Evolutionary conservation across 1,140 invertebrate genomes (phyloP).

Genomic region (Camponotus floridanus): DNA sequence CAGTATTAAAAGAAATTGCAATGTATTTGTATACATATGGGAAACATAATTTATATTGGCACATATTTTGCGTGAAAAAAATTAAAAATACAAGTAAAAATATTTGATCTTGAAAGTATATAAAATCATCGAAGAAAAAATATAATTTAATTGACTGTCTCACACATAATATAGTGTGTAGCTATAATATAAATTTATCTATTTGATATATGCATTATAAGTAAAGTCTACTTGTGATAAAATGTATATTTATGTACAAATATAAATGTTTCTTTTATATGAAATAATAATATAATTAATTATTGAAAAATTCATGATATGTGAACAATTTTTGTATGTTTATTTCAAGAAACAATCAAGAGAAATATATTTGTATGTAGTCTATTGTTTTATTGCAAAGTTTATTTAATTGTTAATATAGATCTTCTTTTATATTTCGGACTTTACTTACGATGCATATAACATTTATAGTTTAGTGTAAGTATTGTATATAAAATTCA

Average conservation of each 20-base stretch:
- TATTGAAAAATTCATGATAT: slow-evolving; percentile 15
- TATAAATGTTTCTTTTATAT: slow-evolving; percentile 28
- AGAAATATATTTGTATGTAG: not conserved
- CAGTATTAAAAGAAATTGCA: slow-evolving; percentile 42
- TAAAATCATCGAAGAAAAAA: slow-evolving; percentile 27
- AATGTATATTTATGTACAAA: slow-evolving; percentile 63
- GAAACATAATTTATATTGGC: slow-evolving; percentile 48
- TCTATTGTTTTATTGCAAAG: slow-evolving; percentile 17
- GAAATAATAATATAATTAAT: slow-evolving; percentile 11
- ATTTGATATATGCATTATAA: slow-evolving; percentile 56
- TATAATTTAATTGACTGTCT: slow-evolving; percentile 44
- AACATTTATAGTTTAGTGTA: slow-evolving; percentile 50
- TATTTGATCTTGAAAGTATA: slow-evolving; percentile 46
- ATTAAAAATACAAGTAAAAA: not conserved
- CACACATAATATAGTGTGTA: slow-evolving; percentile 10
- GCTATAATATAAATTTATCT: slow-evolving; percentile 45
- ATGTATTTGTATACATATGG: slow-evolving; percentile 34
- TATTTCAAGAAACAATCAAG: not conserved
- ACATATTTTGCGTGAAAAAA: not conserved
- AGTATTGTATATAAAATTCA: slow-evolving; percentile 65
- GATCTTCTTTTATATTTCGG: slow-evolving; percentile 36
- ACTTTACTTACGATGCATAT: slow-evolving; percentile 70
- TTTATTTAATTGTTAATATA: slow-evolving; percentile 36
- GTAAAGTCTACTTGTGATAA: slow-evolving; percentile 64
- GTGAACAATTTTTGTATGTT: not conserved